These are phyloP conservation scores for Helicorthomorpha holstii DNA, from an alignment of 1,140 invertebrate species.

Conservation along the genomic window DNA sequence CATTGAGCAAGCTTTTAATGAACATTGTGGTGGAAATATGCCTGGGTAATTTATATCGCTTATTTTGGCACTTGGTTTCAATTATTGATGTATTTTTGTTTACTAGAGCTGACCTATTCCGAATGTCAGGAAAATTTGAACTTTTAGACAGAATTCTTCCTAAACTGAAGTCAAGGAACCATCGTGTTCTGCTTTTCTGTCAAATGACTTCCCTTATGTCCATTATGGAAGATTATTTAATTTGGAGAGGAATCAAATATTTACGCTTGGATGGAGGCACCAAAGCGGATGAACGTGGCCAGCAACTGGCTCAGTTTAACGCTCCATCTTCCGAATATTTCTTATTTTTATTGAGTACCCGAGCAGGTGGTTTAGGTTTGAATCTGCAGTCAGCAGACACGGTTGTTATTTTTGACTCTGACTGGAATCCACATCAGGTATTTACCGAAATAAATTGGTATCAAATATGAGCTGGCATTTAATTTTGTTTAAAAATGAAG, in stretches of 20 bases:
- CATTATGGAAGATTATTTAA: constrained; percentile 95
- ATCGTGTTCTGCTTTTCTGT: constrained; percentile 92
- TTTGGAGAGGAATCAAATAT: constrained; percentile 49
- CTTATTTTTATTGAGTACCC: constrained; percentile 86
- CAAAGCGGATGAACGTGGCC: constrained; percentile 92
- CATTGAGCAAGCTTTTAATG: constrained; percentile 93
- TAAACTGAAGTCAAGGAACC: constrained; percentile 76
- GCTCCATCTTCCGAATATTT: constrained; percentile 78
- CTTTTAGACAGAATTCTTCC: constrained; percentile 94
- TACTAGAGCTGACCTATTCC: constrained; percentile 67
- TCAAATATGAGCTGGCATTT: too few species aligned
- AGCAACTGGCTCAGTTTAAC: constrained; percentile 84
- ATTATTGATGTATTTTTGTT: too few species aligned
- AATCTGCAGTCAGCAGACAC: constrained; percentile 98
- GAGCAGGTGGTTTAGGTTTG: constrained; percentile 90
- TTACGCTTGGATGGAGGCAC: constrained; percentile 81
- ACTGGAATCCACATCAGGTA: constrained; percentile 99
- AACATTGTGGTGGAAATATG: constrained; percentile 59
- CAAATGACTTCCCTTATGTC: constrained; percentile 99
- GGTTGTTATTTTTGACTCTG: constrained; percentile 97
- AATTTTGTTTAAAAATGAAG: constrained; percentile 54
- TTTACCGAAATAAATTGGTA: too few species aligned
- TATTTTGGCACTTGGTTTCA: constrained; percentile 7
- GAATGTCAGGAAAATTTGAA: constrained; percentile 97
- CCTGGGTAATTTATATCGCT: constrained; percentile 33